Evolutionary conservation across 1,140 invertebrate genomes (phyloP).

Genomic region (Dendroctonus valens): DNA sequence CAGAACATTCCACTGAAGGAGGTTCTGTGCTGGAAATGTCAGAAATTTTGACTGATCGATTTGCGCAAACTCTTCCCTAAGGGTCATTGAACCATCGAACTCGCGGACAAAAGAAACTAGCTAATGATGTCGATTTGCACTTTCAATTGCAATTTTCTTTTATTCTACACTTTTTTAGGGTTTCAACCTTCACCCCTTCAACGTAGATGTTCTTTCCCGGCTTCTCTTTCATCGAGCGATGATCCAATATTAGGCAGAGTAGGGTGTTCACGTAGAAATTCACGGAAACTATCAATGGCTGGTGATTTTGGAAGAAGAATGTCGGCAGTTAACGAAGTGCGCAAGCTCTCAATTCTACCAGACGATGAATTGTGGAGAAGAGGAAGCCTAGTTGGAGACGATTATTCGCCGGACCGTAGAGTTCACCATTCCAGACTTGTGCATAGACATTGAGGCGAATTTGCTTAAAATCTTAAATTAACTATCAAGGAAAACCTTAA

Average conservation of each 20-base stretch:
- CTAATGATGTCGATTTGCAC: background rate
- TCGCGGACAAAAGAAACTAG: too few relatives aligned
- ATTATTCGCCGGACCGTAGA: slow-evolving; percentile 37
- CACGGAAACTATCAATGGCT: slow-evolving; percentile 23
- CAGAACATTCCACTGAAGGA: too few relatives aligned
- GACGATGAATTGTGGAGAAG: slow-evolving; percentile 23
- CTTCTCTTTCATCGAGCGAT: slow-evolving; percentile 11
- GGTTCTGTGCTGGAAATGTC: too few relatives aligned
- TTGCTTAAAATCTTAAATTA: background rate
- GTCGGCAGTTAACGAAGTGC: slow-evolving; percentile 9
- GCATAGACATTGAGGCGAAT: slow-evolving; percentile 37
- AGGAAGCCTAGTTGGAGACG: slow-evolving; percentile 21
- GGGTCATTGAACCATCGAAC: too few relatives aligned
- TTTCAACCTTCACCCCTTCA: slow-evolving; percentile 31
- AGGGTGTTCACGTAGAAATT: slow-evolving; percentile 2
- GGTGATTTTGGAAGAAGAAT: slow-evolving; percentile 29
- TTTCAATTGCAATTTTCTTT: background rate
- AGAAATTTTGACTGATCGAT: too few relatives aligned
- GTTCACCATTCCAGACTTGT: slow-evolving; percentile 38
- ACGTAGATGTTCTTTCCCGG: slow-evolving; percentile 38
- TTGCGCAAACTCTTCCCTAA: too few relatives aligned
- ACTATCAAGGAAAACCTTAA: background rate
- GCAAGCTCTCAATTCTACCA: slow-evolving; percentile 21
- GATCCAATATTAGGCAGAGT: background rate
- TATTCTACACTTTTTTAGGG: slow-evolving; percentile 19